These are phyloP conservation scores for Tolypeutes matacus DNA, from an alignment of 2,797 vertebrate species.

Conservation along the genomic window DNA sequence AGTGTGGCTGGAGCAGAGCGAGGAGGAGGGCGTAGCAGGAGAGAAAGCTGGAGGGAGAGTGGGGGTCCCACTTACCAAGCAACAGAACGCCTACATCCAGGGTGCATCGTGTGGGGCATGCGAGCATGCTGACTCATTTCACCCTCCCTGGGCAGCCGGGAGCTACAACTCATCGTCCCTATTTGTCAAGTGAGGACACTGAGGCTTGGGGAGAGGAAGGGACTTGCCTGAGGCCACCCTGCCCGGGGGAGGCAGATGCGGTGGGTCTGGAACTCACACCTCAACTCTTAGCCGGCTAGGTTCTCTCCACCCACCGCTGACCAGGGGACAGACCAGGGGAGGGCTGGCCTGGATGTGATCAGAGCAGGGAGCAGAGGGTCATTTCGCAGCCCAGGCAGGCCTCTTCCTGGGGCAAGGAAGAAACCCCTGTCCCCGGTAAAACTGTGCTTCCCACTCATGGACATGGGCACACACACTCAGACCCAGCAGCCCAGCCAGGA, in stretches of 20 bases:
- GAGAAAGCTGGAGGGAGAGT: not conserved
- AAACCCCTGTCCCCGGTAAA: not conserved
- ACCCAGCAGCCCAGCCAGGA: not conserved
- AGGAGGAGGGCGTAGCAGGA: not conserved
- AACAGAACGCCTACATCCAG: not conserved
- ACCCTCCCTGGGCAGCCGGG: not conserved
- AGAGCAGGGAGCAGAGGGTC: not conserved
- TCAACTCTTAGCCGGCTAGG: not conserved
- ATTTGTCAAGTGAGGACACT: not conserved
- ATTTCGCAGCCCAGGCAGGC: no score
- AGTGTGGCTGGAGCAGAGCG: no score
- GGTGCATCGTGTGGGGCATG: not conserved
- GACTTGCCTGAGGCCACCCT: not conserved
- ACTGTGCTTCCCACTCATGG: not conserved
- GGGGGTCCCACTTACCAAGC: accelerated
- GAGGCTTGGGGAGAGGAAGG: not conserved
- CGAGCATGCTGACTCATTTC: accelerated
- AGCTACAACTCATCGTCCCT: not conserved
- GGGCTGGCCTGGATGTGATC: not conserved
- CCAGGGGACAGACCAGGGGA: accelerated
- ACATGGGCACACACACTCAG: not conserved
- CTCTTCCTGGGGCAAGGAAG: not conserved
- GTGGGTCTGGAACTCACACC: not conserved
- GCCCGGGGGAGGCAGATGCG: accelerated
- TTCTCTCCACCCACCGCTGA: accelerated